Conservation (phyloP, 1,140 invertebrate genomes). For the Melitaea cinxia region DNA sequence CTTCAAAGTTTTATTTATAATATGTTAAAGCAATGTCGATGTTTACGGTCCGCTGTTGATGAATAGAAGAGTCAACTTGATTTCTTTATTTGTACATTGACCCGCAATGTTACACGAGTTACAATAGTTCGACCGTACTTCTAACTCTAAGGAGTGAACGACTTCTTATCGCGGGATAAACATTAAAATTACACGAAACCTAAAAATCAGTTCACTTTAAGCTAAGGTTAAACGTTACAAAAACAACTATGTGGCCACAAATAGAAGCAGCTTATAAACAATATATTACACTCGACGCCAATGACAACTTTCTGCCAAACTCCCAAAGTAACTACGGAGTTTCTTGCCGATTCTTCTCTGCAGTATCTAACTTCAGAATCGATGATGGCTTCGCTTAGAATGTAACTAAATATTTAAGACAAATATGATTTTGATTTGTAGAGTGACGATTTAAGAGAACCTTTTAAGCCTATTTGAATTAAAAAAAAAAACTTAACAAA, state of each 20-base stretch:
- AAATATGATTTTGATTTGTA: too few species aligned
- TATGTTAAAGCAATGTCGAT: conserved; percentile 16
- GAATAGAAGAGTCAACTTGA: conserved; percentile 23
- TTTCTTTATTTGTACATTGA: conserved; percentile 48
- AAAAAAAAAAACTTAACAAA: too few species aligned
- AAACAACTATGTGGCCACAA: not conserved
- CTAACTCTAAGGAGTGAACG: conserved; percentile 62
- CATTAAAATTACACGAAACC: conserved; percentile 38
- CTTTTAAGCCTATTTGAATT: too few species aligned
- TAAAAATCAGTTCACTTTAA: conserved; percentile 28
- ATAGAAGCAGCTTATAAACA: not conserved
- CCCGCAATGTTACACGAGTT: conserved; percentile 47
- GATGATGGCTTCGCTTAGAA: too few species aligned
- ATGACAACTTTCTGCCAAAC: too few species aligned
- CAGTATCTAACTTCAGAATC: too few species aligned
- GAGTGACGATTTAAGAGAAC: too few species aligned
- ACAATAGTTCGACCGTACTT: conserved; percentile 28
- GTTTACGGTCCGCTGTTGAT: conserved; percentile 15
- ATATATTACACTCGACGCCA: not conserved
- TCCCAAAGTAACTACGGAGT: too few species aligned
- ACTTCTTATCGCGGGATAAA: conserved; percentile 66
- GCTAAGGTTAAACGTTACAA: conserved; percentile 4
- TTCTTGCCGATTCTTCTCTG: too few species aligned
- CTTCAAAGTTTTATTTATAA: not conserved
- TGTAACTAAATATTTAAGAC: too few species aligned